Base-by-base conservation (phyloP, 2,797 vertebrate genomes). In the Aplochiton taeniatus region DNA sequence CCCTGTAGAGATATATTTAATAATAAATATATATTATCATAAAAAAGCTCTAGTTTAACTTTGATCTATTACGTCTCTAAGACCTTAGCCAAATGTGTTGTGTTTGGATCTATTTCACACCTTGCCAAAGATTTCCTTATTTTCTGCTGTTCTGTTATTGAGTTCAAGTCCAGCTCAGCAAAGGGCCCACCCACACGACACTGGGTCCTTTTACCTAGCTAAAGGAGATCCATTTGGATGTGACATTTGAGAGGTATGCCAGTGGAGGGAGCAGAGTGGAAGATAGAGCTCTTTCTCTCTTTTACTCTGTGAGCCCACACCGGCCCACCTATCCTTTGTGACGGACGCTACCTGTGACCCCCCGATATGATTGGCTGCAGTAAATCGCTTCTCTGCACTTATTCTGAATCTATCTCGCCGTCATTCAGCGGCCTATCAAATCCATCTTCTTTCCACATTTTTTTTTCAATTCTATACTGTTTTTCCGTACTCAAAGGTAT, bases 181-280 rank as follows among this genome's bases (percentile, higher is more conserved):
- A 58, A 65, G 81, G 85, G 85, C 85, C 81, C 65, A 80, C 84
- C 11, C 47, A 48, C 47, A 48, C 47, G 14, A n/a, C 14, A 57
- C 66, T 54, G 82, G 65, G 83, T 73, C 73, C 80, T 85, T 84
- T 84, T 80, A 76, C 73, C 78, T 72, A 47, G 66, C 83, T 87
- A 88, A 89, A 89, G 87, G 76, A 89, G 85, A 88, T 89, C 82
- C 82, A 87, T 90, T 88, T 81, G 85, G 85, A 88, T 88, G 83
- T 90, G 88, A 90, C 89, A 90, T 91, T 90, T 89, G 82, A 88
- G 87, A 82, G 86, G 88, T 88, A 86, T 84, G 85, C 83, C 75
- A 69, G 82, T 71, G 74, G 76, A 79, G 53, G 60, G 46, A 20
- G 60, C 62, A 68, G 75, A 53, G 16, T 16, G 17, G 85, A 85